A percentile compares a stretch with the other conserved stretches of the same genome.
Evolutionary conservation across 2,113 vertebrate genomes (phyloP).

Genomic region (Oceanodroma tethys): DNA sequence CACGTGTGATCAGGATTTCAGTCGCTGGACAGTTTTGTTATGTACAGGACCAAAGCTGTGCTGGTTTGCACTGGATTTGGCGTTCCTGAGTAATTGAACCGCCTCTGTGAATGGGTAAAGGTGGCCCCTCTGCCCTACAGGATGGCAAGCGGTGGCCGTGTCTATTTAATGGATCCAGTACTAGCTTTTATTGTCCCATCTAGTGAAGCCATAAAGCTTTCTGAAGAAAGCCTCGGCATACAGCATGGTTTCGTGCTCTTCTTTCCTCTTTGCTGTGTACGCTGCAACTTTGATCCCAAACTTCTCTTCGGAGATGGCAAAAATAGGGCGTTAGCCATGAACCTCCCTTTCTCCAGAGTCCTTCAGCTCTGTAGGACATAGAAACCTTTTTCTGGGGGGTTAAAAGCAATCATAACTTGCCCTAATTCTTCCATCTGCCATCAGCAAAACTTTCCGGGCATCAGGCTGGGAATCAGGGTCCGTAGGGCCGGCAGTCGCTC

Average conservation of each 20-base stretch:
- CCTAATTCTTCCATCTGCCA: neutral
- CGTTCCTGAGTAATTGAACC: neutral
- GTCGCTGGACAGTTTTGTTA: neutral
- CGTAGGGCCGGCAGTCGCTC: fast-evolving
- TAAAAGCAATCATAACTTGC: neutral
- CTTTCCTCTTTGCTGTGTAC: neutral
- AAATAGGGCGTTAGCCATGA: fast-evolving
- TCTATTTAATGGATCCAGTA: neutral
- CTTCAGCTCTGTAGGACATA: neutral
- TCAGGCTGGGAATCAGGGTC: neutral
- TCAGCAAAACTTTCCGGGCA: neutral
- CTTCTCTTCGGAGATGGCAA: neutral
- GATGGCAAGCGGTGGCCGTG: neutral
- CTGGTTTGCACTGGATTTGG: neutral
- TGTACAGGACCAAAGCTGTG: neutral
- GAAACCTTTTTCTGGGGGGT: neutral
- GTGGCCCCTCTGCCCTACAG: neutral
- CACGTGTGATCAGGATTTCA: neutral
- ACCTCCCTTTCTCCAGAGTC: neutral
- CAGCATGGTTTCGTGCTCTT: fast-evolving
- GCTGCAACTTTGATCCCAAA: fast-evolving
- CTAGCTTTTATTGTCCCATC: neutral
- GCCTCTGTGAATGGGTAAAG: neutral
- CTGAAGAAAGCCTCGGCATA: fast-evolving
- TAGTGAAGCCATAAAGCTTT: neutral